Conservation (phyloP, 2,888 invertebrate genomes). For the Apomyelois bistriatella region DNA sequence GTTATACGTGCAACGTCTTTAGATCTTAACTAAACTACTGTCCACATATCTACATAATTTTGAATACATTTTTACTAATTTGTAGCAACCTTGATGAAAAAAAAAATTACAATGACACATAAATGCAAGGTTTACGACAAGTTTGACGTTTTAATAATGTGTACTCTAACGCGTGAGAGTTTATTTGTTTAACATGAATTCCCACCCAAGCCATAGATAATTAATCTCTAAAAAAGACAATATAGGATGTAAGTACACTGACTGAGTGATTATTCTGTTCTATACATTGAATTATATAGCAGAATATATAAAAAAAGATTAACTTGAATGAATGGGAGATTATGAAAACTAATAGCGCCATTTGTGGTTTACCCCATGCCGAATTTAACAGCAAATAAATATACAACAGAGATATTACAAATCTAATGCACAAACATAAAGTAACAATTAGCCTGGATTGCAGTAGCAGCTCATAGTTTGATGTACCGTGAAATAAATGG, state of each 20-base stretch:
- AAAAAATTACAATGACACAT: neutral
- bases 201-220: neutral
- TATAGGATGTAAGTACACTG: neutral
- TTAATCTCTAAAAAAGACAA: neutral
- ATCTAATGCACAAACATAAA: slow-evolving; percentile 7
- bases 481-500: slow-evolving; percentile 19
- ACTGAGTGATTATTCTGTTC: too few species aligned
- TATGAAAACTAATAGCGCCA: neutral
- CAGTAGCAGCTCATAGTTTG: slow-evolving; percentile 15
- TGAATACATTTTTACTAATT: neutral
- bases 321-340: too few species aligned
- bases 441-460: slow-evolving; percentile 18
- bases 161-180: neutral
- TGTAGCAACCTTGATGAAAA: neutral
- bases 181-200: neutral
- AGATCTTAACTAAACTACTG: slow-evolving; percentile 9
- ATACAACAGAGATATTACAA: slow-evolving; percentile 6
- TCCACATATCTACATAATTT: neutral
- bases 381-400: slow-evolving; percentile 3
- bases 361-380: slow-evolving; percentile 4
- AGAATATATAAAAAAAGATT: too few species aligned
- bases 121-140: neutral
- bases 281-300: too few species aligned
- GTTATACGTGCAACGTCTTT: slow-evolving; percentile 9
- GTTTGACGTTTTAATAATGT: slow-evolving; percentile 1